Conservation (phyloP, 2,113 vertebrate genomes). For the Thunnus maccoyii region DNA sequence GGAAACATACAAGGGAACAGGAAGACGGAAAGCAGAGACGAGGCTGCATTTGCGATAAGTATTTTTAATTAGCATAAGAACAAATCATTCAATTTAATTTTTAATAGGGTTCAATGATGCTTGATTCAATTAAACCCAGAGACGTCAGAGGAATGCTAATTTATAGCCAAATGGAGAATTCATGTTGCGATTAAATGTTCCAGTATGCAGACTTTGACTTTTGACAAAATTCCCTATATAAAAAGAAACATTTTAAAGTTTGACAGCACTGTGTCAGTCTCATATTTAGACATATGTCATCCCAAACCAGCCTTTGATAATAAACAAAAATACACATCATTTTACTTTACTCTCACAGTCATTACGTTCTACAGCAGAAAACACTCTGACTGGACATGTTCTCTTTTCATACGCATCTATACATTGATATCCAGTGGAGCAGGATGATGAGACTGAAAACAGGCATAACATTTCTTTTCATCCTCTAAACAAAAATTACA, state of each 20-base stretch:
- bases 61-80: constrained; percentile 55
- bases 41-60: constrained; percentile 22
- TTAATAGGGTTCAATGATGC: constrained; percentile 36
- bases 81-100: constrained; percentile 35
- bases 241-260: too few relatives aligned
- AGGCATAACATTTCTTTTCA: neutral
- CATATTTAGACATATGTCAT: neutral
- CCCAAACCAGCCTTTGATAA: neutral
- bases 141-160: constrained; percentile 15
- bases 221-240: too few relatives aligned
- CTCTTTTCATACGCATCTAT: neutral
- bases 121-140: constrained; percentile 25
- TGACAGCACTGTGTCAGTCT: too few relatives aligned
- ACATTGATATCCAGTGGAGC: neutral
- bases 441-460: neutral
- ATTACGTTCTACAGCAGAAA: neutral
- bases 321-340: neutral
- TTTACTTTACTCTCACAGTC: neutral
- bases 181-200: neutral
- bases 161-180: constrained; percentile 4
- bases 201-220: neutral
- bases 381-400: neutral
- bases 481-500: neutral
- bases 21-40: neutral
- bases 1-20: neutral